Percentiles rank a stretch among this genome's conserved stretches.
These are phyloP conservation scores for Rhabdomys dilectus DNA, from an alignment of 2,113 vertebrate genomes.

Conservation along the genomic window DNA sequence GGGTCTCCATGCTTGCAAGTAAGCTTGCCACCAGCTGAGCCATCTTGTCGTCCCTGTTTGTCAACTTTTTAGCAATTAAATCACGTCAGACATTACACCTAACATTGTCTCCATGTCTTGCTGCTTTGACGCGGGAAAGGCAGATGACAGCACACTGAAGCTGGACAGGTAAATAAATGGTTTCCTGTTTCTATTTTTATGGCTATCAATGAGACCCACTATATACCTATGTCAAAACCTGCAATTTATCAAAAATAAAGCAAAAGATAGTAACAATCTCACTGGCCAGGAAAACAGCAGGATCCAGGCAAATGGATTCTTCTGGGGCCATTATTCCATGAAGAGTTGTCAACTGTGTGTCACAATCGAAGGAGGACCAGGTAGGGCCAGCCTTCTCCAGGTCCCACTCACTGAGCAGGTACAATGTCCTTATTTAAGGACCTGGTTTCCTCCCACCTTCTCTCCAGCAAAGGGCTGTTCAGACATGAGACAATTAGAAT, in stretches of 20 bases:
- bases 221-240: constrained; percentile 61
- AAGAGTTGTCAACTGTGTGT: not conserved
- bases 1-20: not conserved
- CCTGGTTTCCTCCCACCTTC: not conserved
- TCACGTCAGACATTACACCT: not conserved
- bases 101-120: not conserved
- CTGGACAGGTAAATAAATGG: constrained; percentile 33
- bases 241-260: constrained; percentile 61
- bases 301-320: constrained; percentile 48
- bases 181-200: constrained; percentile 47
- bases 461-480: constrained; percentile 7
- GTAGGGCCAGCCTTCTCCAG: not conserved
- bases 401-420: not conserved
- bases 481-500: constrained; percentile 61
- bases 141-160: not conserved
- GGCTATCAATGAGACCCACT: constrained; percentile 20
- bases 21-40: not conserved
- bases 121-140: not conserved
- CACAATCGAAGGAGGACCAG: not conserved
- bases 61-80: constrained; percentile 23
- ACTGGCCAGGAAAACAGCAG: not conserved
- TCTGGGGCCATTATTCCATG: constrained; percentile 11
- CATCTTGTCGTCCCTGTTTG: not conserved
- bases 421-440: not conserved
- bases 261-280: constrained; percentile 25